Evolutionary conservation across 2,113 vertebrate genomes (phyloP).

Genomic region (Spermophilus dauricus): DNA sequence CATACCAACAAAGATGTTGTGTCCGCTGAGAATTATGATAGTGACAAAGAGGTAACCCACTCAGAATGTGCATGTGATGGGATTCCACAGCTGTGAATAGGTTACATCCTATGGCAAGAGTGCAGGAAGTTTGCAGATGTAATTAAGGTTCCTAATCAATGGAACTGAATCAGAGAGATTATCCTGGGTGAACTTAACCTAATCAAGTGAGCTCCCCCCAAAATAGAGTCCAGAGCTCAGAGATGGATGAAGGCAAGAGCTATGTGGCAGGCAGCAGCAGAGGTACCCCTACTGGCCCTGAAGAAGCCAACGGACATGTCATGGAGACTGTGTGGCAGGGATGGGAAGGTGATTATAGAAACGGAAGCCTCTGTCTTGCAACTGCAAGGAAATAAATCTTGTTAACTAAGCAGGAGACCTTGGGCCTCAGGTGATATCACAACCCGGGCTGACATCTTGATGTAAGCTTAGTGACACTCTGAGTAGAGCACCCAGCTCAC

Average conservation of each 20-base stretch:
- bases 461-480: not conserved
- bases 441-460: not conserved
- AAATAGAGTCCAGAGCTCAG: not conserved
- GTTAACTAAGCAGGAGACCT: not conserved
- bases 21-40: not conserved
- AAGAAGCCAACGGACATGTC: not conserved
- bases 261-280: not conserved
- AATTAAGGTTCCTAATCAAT: not conserved
- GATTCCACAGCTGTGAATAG: not conserved
- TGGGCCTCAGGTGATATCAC: not conserved
- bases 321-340: not conserved
- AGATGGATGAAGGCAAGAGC: not conserved
- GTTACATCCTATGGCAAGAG: not conserved
- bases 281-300: not conserved
- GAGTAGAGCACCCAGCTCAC: not conserved
- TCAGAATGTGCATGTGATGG: not conserved
- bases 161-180: not conserved
- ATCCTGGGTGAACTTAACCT: not conserved
- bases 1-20: too few species aligned
- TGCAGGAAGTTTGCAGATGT: not conserved
- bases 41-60: not conserved
- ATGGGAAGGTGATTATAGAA: too few species aligned
- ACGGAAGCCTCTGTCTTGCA: not conserved
- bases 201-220: not conserved
- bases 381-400: not conserved